Conservation (phyloP, 2,113 vertebrate genomes). For the Plotosus lineatus region DNA sequence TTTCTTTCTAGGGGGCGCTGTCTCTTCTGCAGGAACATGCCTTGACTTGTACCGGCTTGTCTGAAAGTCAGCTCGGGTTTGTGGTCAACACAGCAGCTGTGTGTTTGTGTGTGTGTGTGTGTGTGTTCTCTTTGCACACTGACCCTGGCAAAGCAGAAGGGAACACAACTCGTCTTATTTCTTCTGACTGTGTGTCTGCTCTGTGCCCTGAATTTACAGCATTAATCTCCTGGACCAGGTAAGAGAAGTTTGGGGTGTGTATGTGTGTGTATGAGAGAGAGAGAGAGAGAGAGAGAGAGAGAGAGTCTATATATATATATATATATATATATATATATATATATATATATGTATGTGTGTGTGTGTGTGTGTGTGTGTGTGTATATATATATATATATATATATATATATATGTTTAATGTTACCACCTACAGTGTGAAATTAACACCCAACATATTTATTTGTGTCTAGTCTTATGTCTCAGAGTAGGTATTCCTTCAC, state of each 20-base stretch:
- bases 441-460: not conserved
- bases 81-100: slow-evolving; percentile 47
- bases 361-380: not conserved
- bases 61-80: slow-evolving; percentile 38
- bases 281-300: too few species aligned
- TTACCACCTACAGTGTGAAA: not conserved
- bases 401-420: too few species aligned
- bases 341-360: too few species aligned
- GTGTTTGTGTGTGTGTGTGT: slow-evolving; percentile 8
- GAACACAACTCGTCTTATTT: slow-evolving; percentile 14
- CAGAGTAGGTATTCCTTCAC: not conserved
- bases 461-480: not conserved
- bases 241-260: slow-evolving; percentile 6
- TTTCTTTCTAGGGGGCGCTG: slow-evolving; percentile 58
- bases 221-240: slow-evolving; percentile 14
- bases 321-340: too few species aligned
- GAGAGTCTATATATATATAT: too few species aligned
- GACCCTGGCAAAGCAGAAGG: slow-evolving; percentile 23
- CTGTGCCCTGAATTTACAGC: not conserved
- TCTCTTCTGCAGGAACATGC: slow-evolving; percentile 73
- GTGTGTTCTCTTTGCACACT: slow-evolving; percentile 22
- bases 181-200: not conserved
- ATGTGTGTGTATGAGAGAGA: not conserved
- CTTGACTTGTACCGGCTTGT: slow-evolving; percentile 72
- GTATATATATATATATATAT: too few species aligned